These are phyloP conservation scores for Tetheella fluctuosa DNA, from an alignment of 2,888 invertebrate genomes.

Conservation along the genomic window DNA sequence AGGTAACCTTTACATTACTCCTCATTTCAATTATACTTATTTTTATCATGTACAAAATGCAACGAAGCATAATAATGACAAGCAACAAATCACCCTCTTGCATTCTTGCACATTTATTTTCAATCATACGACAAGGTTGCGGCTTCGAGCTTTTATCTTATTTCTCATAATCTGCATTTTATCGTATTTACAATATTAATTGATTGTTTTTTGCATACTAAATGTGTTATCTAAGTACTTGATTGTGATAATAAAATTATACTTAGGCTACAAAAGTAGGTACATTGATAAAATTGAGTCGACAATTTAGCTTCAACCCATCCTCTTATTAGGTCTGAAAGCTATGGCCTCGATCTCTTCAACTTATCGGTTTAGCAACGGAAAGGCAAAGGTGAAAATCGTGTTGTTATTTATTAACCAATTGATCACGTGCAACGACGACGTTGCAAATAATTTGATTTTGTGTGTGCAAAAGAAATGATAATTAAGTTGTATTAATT, in stretches of 20 bases:
- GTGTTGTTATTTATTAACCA: slow-evolving; percentile 27
- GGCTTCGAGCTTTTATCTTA: neutral
- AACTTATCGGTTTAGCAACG: slow-evolving; percentile 11
- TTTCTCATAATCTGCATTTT: neutral
- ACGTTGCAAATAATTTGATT: slow-evolving; percentile 1
- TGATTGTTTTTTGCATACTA: neutral
- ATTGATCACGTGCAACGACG: slow-evolving; percentile 1
- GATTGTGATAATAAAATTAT: too few species aligned
- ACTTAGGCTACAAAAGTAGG: too few species aligned
- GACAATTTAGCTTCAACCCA: slow-evolving; percentile 2
- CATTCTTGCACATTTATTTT: too few species aligned
- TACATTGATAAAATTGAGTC: neutral
- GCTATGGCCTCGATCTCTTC: slow-evolving; percentile 15
- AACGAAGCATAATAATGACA: neutral
- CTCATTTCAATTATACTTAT: neutral
- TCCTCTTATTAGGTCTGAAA: slow-evolving; percentile 13
- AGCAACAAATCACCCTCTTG: too few species aligned
- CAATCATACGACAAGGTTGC: neutral
- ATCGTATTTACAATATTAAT: neutral
- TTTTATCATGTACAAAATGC: neutral
- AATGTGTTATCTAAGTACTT: neutral
- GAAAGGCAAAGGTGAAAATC: slow-evolving; percentile 31
- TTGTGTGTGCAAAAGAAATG: neutral
- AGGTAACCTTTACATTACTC: slow-evolving; percentile 75
- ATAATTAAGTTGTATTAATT: neutral